Base-by-base conservation (phyloP, 2,888 invertebrate species). In the Noctua pronuba region DNA sequence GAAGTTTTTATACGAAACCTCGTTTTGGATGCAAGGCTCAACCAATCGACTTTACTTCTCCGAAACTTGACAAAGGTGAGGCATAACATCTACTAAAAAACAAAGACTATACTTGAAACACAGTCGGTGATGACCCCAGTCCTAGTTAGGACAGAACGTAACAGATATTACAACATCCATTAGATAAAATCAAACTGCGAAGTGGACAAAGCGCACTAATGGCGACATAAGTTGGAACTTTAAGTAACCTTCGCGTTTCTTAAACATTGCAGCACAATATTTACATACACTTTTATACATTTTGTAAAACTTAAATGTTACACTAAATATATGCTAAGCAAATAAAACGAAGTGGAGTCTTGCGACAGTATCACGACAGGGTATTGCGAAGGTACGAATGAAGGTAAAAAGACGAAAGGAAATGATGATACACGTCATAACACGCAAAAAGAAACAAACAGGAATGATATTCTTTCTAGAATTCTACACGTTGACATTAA, bases 31-130 rank as follows among this genome's bases (percentile, higher is more conserved):
- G 91, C 94, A 91, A 90, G 90, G 65, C 91, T 89, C 91, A 92
- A 91, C 90, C 89, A 90, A 79, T 85, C 78, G 78, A 67, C 89
- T 89, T 90, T 87, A 91, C 85, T 95, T 95, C 95, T 90, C 76
- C 91, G 95, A 95, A 95, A 90, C 90, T 88, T 92, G 93, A 95
- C 94, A 95, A 94, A 94, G 90, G 86, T 73, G 31, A 52, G 65
- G 31, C 71, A 68, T 75, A 49, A 73, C 1, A 31, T 60, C 62
- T 16, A 65, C 28, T 70, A 79, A 68, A 69, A 83, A 78, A 77
- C 72, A 35, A 72, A 60, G 62, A 73, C 44, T 70, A 78, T 55
- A 82, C 46, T 75, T 38, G n/a, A 73, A 62, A 82, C 70, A 52
- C 64, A 69, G 52, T 67, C 62, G 55, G 71, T 44, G 75, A 84